Evolutionary conservation across 2,113 vertebrate species (phyloP), one percentile per base, ranked within the genome.

Genomic region (Sylvia atricapilla): DNA sequence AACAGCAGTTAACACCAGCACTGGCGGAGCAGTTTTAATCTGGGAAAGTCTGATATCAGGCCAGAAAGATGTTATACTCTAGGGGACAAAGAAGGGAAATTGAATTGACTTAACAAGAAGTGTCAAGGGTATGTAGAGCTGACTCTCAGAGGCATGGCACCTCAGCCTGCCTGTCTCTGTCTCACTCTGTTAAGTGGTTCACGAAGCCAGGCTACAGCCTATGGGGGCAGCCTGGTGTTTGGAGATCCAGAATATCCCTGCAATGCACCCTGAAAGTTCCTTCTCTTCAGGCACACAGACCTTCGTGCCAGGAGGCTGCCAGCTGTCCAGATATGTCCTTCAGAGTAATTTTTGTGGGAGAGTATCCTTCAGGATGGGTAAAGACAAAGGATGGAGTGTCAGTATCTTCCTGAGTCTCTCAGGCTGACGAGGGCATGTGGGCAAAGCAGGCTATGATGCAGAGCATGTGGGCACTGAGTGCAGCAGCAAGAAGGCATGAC

Each of bases 391-490:
- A 39, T 49, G 43, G 27, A 41, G 13, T 16, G 16, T 37, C 72
- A 75, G 21, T 8, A 37, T 24, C 16, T 58, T 83, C n/a, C 18
- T 1, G n/a, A 76, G 19, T 11, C 15, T 80, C 69, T 66, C 19
- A 50, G 46, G 10, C 21, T 76, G 72, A 37, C 0, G 0, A 53
- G 43, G 37, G 13, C 20, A 22, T 9, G 20, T 24, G 25, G 20
- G 14, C 46, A 56, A 52, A 66, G 28, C 14, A 62, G 41, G 22
- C 31, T 53, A 3, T 7, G 56, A 20, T 0, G 0, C 74, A 73
- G 69, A 73, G 55, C 23, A 37, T 62, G 37, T 13, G 56, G 28
- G 23, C 35, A 47, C 44, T 39, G 49, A 76, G 30, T 20, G 33
- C 7, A 47, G 39, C 70, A 85, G 28, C 2, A 6, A 60, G 72